Conservation (phyloP, 1,140 invertebrate species). For the Oryctes rhinoceros region DNA sequence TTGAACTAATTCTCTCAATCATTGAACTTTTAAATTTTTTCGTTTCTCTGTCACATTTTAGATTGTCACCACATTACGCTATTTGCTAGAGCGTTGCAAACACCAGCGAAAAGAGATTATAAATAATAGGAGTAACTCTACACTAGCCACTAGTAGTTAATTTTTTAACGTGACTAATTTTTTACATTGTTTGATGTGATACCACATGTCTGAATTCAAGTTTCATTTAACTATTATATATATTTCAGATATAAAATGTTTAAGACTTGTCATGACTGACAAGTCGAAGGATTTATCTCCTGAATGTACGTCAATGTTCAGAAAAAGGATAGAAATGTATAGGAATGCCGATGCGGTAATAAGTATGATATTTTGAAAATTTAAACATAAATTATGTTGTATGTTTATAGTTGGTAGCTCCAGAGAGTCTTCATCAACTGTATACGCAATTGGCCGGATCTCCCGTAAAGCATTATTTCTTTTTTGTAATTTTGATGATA, state of each 20-base stretch:
- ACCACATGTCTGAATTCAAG: too few species aligned
- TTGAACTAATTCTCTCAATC: too few species aligned
- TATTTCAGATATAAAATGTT: conserved; percentile 81
- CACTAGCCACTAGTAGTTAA: too few species aligned
- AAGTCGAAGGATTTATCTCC: conserved; percentile 71
- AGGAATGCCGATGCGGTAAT: conserved; percentile 83
- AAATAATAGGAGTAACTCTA: too few species aligned
- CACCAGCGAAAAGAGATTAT: too few species aligned
- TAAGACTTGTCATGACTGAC: conserved; percentile 76
- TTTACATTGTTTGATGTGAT: too few species aligned
- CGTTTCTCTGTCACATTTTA: too few species aligned
- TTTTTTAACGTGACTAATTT: too few species aligned
- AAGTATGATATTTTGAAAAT: conserved; percentile 45
- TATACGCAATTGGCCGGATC: conserved; percentile 74
- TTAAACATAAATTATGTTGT: neutral
- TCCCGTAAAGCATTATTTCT: conserved; percentile 80
- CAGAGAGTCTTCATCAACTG: conserved; percentile 77
- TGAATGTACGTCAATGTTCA: conserved; percentile 81
- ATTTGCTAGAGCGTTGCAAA: too few species aligned
- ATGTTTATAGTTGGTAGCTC: conserved; percentile 54
- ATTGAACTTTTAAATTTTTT: too few species aligned
- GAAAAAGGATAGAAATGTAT: conserved; percentile 87
- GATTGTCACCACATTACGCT: too few species aligned
- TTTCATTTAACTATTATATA: neutral
- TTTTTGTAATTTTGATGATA: conserved; percentile 73